phyloP scores from a whole-genome alignment of 2,888 invertebrate species.

The Morinoia aosen region DNA sequence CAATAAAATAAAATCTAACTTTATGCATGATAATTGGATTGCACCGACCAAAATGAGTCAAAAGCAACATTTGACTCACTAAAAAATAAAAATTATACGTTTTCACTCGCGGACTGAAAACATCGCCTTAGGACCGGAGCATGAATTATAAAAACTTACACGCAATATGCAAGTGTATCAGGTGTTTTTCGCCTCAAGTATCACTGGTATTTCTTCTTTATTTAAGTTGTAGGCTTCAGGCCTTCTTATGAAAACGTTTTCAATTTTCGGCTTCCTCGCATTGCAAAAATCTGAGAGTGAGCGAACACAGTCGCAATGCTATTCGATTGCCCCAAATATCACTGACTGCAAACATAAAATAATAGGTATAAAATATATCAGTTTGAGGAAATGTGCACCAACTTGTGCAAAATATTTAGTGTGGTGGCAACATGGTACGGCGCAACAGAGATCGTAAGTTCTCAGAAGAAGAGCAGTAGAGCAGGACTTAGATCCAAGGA shows the following conservation, averaged over 20 bases:
- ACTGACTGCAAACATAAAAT: neutral
- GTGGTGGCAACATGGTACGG: neutral
- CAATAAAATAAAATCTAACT: too few species aligned
- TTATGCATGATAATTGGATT: too few species aligned
- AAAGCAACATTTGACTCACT: too few species aligned
- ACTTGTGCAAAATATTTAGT: neutral
- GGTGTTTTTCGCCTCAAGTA: neutral
- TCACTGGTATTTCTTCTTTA: too few species aligned
- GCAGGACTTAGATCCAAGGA: constrained; percentile 4
- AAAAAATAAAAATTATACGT: too few species aligned
- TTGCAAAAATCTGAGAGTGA: neutral
- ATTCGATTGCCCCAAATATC: neutral
- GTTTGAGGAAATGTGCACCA: neutral
- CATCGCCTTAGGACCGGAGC: neutral
- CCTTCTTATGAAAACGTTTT: neutral
- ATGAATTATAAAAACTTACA: neutral
- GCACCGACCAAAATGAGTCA: too few species aligned
- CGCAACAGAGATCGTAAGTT: neutral
- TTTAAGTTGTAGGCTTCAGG: neutral
- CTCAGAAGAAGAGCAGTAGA: neutral
- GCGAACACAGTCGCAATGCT: neutral
- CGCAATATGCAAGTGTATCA: neutral
- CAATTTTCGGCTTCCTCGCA: neutral
- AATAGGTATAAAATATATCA: neutral
- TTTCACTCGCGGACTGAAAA: too few species aligned